phyloP scores from a whole-genome alignment of 2,888 invertebrate genomes.

The Neuroscelio doddi region DNA sequence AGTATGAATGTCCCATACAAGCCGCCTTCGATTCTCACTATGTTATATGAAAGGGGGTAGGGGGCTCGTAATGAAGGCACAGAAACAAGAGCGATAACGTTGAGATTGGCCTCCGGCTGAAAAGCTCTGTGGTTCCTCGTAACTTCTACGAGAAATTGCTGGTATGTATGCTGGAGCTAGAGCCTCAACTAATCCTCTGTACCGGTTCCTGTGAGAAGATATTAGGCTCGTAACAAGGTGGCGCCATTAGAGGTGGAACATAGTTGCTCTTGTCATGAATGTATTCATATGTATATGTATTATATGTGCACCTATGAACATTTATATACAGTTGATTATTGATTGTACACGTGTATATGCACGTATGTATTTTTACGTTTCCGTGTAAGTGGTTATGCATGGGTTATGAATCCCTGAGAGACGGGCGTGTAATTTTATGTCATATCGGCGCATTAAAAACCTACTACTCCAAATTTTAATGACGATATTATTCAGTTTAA shows the following conservation, averaged over 20 bases:
- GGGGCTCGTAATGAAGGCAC: constrained; percentile 25
- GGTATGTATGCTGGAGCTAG: constrained; percentile 11
- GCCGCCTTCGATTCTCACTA: constrained; percentile 24
- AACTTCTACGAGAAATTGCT: constrained; percentile 15
- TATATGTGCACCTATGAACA: too few species aligned
- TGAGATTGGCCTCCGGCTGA: constrained; percentile 30
- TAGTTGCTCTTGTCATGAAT: constrained; percentile 1
- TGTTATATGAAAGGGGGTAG: constrained; percentile 5
- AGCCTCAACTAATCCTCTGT: constrained; percentile 24
- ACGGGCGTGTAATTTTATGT: constrained; percentile 23
- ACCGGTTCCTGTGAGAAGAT: constrained; percentile 29
- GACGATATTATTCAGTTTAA: constrained; percentile 30
- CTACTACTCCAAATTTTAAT: constrained; percentile 38
- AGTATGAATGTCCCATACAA: constrained; percentile 29
- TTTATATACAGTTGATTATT: constrained; percentile 25
- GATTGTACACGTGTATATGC: constrained; percentile 12
- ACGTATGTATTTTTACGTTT: constrained; percentile 1
- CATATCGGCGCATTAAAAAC: constrained; percentile 23
- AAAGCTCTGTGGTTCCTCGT: constrained; percentile 28
- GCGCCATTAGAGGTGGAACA: constrained; percentile 38
- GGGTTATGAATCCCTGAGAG: constrained; percentile 31
- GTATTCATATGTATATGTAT: too few species aligned
- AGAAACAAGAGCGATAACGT: constrained; percentile 41
- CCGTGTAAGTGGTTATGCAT: constrained; percentile 22
- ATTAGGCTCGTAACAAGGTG: constrained; percentile 45